Evolutionary conservation across 2,113 vertebrate species (phyloP).

Genomic region (Urocolius indicus): DNA sequence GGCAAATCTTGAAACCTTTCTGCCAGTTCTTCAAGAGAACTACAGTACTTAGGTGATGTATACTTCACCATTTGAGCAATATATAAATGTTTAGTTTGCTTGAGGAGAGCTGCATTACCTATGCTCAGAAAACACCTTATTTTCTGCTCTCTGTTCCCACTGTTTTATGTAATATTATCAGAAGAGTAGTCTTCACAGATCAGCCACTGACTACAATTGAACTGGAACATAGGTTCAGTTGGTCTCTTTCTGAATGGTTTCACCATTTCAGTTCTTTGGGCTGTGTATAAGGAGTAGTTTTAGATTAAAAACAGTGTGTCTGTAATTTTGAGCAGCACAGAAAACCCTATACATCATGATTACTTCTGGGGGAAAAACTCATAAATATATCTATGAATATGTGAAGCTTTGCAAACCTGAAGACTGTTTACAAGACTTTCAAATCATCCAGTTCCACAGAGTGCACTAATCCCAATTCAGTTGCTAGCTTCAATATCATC

Average conservation of each 20-base stretch:
- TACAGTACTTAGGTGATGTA: neutral
- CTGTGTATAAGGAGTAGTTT: neutral
- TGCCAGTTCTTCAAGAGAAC: neutral
- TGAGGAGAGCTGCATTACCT: neutral
- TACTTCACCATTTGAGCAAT: neutral
- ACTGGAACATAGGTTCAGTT: neutral
- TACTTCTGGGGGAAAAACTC: accelerated
- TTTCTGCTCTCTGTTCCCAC: neutral
- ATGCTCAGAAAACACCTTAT: neutral
- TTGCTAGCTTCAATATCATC: neutral
- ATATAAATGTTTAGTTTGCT: neutral
- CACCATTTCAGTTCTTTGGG: neutral
- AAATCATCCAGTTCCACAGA: neutral
- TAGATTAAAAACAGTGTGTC: neutral
- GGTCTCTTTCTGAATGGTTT: neutral
- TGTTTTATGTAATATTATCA: neutral
- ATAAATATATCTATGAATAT: neutral
- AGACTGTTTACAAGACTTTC: neutral
- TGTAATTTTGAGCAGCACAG: neutral
- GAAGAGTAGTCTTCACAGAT: neutral
- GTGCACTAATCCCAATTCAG: neutral
- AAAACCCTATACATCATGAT: neutral
- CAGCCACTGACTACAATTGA: neutral
- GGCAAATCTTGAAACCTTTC: neutral
- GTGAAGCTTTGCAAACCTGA: neutral